phyloP scores from a whole-genome alignment of 2,797 vertebrate genomes.

The Notoglanidium macrostoma region DNA sequence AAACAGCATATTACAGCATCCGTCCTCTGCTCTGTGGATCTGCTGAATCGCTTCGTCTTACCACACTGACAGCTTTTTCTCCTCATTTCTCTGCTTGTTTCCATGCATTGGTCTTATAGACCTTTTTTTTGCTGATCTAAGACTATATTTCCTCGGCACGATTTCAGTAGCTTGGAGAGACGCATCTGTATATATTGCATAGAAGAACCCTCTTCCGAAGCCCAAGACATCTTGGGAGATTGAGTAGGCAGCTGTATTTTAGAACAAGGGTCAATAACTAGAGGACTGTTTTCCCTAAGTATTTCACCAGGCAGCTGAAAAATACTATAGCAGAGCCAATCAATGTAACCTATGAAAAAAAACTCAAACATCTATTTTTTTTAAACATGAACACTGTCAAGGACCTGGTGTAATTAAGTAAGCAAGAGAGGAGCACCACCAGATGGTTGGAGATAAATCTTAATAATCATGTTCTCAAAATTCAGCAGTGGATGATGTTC shows the following conservation, averaged over 20 bases:
- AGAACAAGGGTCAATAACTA: neutral
- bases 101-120: neutral
- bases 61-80: neutral
- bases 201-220: neutral
- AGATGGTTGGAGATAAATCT: neutral
- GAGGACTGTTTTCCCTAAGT: neutral
- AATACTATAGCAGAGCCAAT: neutral
- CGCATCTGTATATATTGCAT: neutral
- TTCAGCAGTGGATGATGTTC: neutral
- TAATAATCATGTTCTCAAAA: conserved; percentile 1
- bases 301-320: neutral
- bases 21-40: neutral
- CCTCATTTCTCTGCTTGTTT: no score
- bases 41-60: neutral
- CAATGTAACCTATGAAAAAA: neutral
- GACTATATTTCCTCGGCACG: neutral
- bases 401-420: neutral
- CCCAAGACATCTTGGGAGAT: neutral
- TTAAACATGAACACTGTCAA: neutral
- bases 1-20: conserved; percentile 27
- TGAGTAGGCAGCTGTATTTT: neutral
- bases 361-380: neutral
- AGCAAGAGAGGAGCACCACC: neutral
- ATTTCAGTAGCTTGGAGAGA: neutral
- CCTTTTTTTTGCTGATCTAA: neutral